phyloP scores from a whole-genome alignment of 2,113 vertebrate species.

The Elephantulus edwardii region DNA sequence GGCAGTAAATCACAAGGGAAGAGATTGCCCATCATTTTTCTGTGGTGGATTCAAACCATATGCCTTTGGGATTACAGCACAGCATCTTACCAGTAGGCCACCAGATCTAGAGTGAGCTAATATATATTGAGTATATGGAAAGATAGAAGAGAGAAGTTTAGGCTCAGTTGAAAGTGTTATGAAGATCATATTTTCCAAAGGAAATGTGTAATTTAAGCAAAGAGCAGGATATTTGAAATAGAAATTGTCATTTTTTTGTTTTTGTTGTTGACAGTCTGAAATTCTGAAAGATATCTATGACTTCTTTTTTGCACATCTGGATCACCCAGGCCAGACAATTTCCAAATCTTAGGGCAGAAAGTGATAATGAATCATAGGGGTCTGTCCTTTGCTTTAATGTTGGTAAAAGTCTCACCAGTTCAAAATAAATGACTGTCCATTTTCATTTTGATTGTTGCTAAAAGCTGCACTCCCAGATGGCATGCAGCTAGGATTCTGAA shows the following conservation, averaged over 20 bases:
- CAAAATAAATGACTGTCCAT: not conserved
- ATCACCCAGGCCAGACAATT: not conserved
- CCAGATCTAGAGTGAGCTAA: too few relatives aligned
- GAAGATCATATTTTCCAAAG: constrained; percentile 17
- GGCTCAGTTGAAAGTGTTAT: not conserved
- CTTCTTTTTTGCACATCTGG: not conserved
- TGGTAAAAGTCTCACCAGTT: constrained; percentile 4
- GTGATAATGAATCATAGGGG: not conserved
- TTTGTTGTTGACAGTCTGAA: not conserved
- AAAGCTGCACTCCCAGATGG: not conserved
- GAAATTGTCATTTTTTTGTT: not conserved
- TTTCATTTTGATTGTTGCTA: not conserved
- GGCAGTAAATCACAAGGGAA: too few relatives aligned
- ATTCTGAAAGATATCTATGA: constrained; percentile 8
- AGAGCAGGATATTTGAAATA: constrained; percentile 30
- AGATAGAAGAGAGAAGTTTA: not conserved
- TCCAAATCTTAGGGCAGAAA: constrained; percentile 31
- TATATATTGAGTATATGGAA: too few relatives aligned
- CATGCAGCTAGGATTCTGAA: not conserved
- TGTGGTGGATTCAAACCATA: too few relatives aligned
- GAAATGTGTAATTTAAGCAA: constrained; percentile 37
- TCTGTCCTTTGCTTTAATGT: not conserved
- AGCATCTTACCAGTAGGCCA: too few relatives aligned
- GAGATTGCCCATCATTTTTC: too few relatives aligned
- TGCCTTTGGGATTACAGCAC: too few relatives aligned